Evolutionary conservation across 2,113 vertebrate species (phyloP).

Genomic region (Mirounga angustirostris): DNA sequence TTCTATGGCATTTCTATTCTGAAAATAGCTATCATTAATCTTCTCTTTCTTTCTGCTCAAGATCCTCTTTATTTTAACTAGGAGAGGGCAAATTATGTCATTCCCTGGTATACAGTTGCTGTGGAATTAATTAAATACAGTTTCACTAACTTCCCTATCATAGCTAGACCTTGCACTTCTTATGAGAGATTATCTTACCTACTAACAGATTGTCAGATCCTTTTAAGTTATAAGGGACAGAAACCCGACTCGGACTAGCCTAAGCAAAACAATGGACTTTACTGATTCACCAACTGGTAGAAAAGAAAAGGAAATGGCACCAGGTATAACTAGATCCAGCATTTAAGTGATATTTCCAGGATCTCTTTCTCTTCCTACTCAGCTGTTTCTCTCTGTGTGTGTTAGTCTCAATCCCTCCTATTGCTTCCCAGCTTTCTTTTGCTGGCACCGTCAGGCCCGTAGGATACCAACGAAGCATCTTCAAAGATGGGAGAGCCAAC

Average conservation of each 20-base stretch:
- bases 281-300: background rate
- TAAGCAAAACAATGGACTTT: background rate
- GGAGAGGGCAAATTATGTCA: slow-evolving; percentile 44
- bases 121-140: slow-evolving; percentile 58
- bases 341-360: background rate
- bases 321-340: background rate
- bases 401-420: background rate
- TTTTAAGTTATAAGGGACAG: slow-evolving; percentile 42
- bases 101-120: background rate
- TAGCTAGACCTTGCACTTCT: slow-evolving; percentile 1
- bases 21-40: slow-evolving; percentile 45
- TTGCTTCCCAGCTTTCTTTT: slow-evolving; percentile 8
- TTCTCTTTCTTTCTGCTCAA: slow-evolving; percentile 36
- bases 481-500: background rate
- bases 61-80: slow-evolving; percentile 62
- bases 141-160: slow-evolving; percentile 72
- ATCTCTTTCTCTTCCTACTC: background rate
- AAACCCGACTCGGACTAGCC: background rate
- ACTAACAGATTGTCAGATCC: slow-evolving; percentile 58
- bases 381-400: background rate
- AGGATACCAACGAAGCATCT: background rate
- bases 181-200: slow-evolving; percentile 55
- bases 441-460: background rate
- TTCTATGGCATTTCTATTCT: background rate
- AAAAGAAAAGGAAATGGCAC: slow-evolving; percentile 22